Base-by-base conservation (phyloP, 92 coral and sea anemone species). In the Porites evermanni region DNA sequence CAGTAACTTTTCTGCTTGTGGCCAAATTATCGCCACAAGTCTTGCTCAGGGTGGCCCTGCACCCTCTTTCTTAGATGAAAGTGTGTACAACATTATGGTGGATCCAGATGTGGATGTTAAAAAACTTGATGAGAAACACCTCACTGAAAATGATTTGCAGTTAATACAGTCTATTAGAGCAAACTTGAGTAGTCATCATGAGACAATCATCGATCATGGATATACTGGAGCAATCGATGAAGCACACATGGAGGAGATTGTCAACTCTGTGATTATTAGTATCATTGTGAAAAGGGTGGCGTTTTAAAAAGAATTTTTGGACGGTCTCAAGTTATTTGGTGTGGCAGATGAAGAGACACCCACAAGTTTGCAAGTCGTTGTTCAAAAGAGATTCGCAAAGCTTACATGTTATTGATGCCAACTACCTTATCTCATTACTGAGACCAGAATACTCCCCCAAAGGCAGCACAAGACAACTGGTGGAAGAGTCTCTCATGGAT, bases 21-120 rank as follows among this genome's bases (percentile, higher is more conserved):
- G 91, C 32, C 51, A 83, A 19, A 61, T 84, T 70, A 70, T 84
- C n/a, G 90, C 92, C 4, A 69, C 82, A 32, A 83, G 92, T 71
- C 21, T 91, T 7, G 89, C 83, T 2, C 91, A 91, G 53, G 94
- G 89, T 38, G 94, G 89, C 10, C 91, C 86, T 7, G 68, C 91
- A 10, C 74, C 89, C 6, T 18, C 18, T 60, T 85, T 84, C 11
- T 59, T 91, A 20, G 87, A 88, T 11, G 90, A 88, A 77, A 65
- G 81, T 68, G 87, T 80, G 6, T 91, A 53, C 63, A 52, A 85
- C n/a, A 21, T 70, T 50, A 66, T 91, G 74, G 81, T 91, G 26
- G 38, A 88, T 19, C 84, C 87, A 18, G 66, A 86, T 67, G 78
- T 91, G 1, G 80, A 72, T 7, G 26, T 78, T n/a, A 9, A 13